These are phyloP conservation scores for Iselma pallidipennis DNA, from an alignment of 2,888 invertebrate species.

Conservation along the genomic window DNA sequence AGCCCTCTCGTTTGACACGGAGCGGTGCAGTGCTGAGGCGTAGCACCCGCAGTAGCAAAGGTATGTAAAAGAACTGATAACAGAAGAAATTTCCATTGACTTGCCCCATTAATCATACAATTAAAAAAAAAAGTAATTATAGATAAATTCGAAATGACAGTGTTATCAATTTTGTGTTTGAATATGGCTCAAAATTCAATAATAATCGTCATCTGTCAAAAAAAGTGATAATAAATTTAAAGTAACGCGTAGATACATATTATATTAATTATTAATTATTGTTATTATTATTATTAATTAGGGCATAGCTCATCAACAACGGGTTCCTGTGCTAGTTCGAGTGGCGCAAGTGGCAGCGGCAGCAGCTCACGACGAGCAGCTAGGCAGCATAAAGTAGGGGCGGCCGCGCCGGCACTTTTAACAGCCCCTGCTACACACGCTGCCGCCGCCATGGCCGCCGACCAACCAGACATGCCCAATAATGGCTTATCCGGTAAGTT, in stretches of 20 bases:
- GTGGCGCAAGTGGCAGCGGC: constrained; percentile 58
- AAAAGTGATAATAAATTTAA: not conserved
- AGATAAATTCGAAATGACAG: not conserved
- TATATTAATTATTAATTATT: not conserved
- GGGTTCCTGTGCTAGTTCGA: constrained; percentile 69
- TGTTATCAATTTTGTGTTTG: not conserved
- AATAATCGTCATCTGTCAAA: not conserved
- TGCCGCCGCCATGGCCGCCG: constrained; percentile 51
- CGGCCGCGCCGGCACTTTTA: constrained; percentile 48
- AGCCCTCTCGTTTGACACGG: constrained; percentile 62
- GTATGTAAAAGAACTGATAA: constrained; percentile 31
- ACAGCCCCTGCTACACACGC: constrained; percentile 40
- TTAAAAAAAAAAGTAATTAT: not conserved
- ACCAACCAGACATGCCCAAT: constrained; percentile 52
- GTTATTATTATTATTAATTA: constrained; percentile 17
- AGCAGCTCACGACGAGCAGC: constrained; percentile 52
- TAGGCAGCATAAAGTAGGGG: constrained; percentile 55
- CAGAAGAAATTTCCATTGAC: not conserved
- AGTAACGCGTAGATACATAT: not conserved
- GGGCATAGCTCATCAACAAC: constrained; percentile 58
- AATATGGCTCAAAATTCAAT: not conserved
- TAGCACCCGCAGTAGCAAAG: constrained; percentile 59
- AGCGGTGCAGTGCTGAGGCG: constrained; percentile 56
- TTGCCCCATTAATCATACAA: not conserved
- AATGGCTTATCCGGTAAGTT: constrained; percentile 50